These are phyloP conservation scores for Drosophila pachea DNA, from an alignment of 1,140 invertebrate genomes.

Conservation along the genomic window DNA sequence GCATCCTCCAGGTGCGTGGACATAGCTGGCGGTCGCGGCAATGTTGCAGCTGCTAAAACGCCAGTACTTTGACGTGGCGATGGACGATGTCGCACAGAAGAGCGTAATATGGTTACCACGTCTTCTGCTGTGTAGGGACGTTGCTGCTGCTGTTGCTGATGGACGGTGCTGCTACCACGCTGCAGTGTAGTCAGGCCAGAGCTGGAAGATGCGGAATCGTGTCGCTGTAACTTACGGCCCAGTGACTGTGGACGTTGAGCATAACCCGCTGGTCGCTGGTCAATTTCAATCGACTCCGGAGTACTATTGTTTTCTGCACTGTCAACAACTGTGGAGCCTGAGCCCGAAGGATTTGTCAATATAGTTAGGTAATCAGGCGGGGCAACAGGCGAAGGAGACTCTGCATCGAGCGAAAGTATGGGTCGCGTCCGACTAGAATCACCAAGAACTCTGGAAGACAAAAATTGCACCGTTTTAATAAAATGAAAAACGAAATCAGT, in stretches of 20 bases:
- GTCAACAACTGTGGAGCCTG: conserved; percentile 10
- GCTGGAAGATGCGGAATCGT: conserved; percentile 4
- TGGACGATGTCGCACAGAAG: conserved; percentile 66
- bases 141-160: background rate
- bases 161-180: background rate
- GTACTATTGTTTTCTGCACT: conserved; percentile 79
- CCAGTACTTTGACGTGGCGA: conserved; percentile 24
- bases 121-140: conserved; percentile 80
- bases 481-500: too few relatives aligned
- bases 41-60: conserved; percentile 29
- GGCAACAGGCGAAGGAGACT: conserved; percentile 50
- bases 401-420: conserved; percentile 59
- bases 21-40: conserved; percentile 61
- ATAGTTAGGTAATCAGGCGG: conserved; percentile 79
- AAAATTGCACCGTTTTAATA: too few relatives aligned
- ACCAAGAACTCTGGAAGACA: conserved; percentile 58
- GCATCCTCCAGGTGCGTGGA: conserved; percentile 63
- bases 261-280: conserved; percentile 46
- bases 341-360: conserved; percentile 78
- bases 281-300: conserved; percentile 62
- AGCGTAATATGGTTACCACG: conserved; percentile 82
- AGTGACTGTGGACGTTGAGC: conserved; percentile 63
- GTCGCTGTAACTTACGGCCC: conserved; percentile 54
- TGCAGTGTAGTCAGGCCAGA: conserved; percentile 25
- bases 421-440: conserved; percentile 65